Evolutionary conservation across 2,888 invertebrate genomes (phyloP).

Genomic region (Synanthedon formicaeformis): DNA sequence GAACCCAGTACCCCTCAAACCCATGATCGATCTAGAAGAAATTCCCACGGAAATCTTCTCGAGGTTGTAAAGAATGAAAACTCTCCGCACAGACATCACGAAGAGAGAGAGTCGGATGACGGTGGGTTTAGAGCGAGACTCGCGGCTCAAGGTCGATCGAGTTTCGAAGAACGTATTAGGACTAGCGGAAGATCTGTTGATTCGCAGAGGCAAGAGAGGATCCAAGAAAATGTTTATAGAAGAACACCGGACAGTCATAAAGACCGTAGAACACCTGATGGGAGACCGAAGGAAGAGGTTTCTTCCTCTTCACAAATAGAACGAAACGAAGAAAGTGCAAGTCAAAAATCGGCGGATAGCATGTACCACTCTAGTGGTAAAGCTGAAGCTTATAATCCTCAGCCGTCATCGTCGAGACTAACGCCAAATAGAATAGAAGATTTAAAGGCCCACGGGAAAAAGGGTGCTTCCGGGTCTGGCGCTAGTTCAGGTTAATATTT

Average conservation of each 20-base stretch:
- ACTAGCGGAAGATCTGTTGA: conserved; percentile 56
- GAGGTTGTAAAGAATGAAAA: conserved; percentile 50
- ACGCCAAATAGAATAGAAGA: conserved; percentile 62
- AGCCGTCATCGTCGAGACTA: conserved; percentile 60
- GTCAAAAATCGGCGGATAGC: conserved; percentile 67
- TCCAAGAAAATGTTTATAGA: conserved; percentile 43
- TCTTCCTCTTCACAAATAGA: conserved; percentile 31
- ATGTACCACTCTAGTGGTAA: conserved; percentile 70
- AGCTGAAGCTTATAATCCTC: conserved; percentile 47
- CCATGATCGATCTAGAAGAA: conserved; percentile 57
- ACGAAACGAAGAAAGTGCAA: conserved; percentile 52
- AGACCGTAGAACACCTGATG: conserved; percentile 44
- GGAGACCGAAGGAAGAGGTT: conserved; percentile 45
- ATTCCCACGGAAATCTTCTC: conserved; percentile 72
- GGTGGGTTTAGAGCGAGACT: conserved; percentile 70
- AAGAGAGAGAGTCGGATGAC: conserved; percentile 72
- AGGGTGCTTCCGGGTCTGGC: conserved; percentile 67
- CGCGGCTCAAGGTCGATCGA: conserved; percentile 48
- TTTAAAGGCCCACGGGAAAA: conserved; percentile 55
- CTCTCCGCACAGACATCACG: conserved; percentile 30
- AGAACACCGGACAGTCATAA: conserved; percentile 47
- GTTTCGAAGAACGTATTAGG: conserved; percentile 55
- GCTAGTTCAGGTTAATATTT: conserved; percentile 67
- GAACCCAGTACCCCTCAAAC: conserved; percentile 49
- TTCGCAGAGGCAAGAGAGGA: conserved; percentile 31